Evolutionary conservation across 2,888 invertebrate species (phyloP).

Genomic region (Isoperla grammatica): DNA sequence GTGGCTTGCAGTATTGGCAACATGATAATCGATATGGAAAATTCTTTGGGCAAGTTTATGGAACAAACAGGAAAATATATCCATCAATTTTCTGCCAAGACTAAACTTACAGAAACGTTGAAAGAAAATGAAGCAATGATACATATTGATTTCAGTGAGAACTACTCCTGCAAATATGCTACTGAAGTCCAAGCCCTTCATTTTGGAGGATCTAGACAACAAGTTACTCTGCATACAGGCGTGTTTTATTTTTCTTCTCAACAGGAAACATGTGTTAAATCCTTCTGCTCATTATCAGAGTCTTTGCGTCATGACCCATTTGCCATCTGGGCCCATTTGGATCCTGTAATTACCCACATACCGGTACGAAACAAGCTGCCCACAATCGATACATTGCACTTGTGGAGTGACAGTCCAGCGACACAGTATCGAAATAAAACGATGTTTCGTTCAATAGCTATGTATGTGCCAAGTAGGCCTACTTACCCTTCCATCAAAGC

Average conservation of each 20-base stretch:
- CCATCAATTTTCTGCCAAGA: slow-evolving; percentile 6
- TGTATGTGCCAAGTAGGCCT: neutral
- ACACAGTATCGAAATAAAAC: neutral
- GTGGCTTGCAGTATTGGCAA: neutral
- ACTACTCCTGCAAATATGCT: slow-evolving; percentile 32
- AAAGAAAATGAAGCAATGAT: neutral
- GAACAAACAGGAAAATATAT: neutral
- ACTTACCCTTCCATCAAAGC: neutral
- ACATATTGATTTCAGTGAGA: slow-evolving; percentile 36
- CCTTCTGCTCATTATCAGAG: neutral
- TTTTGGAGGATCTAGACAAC: slow-evolving; percentile 33
- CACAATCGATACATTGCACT: neutral
- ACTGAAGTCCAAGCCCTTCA: slow-evolving; percentile 35
- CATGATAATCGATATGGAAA: neutral
- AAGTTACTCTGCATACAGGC: slow-evolving; percentile 35
- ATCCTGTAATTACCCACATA: neutral
- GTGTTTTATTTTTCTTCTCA: slow-evolving; percentile 19
- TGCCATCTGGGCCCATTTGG: neutral
- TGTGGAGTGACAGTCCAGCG: neutral
- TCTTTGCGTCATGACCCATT: neutral
- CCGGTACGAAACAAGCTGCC: neutral
- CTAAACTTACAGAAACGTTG: slow-evolving; percentile 1
- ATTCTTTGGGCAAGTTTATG: neutral
- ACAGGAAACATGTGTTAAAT: neutral
- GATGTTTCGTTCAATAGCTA: neutral